A percentile compares a stretch with the other conserved stretches of the same genome.
Evolutionary conservation across 2,797 vertebrate genomes (phyloP).

Genomic region (Gallirallus australis): DNA sequence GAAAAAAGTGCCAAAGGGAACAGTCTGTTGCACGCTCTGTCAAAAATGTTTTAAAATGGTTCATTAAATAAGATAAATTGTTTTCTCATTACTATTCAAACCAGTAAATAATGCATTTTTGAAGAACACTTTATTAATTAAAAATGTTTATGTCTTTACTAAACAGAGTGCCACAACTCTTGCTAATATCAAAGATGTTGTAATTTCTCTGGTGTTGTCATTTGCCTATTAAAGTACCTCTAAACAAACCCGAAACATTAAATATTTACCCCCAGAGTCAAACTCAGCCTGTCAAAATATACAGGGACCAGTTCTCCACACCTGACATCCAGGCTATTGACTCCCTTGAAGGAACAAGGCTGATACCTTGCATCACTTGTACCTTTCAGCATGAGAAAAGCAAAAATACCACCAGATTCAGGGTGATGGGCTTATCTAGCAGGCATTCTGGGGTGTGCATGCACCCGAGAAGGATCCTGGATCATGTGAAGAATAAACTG

Average conservation of each 20-base stretch:
- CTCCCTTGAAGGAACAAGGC: not conserved
- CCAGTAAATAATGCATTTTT: slow-evolving; percentile 75
- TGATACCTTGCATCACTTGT: not conserved
- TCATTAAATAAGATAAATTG: slow-evolving; percentile 74
- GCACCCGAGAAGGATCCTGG: not conserved
- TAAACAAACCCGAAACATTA: slow-evolving; percentile 37
- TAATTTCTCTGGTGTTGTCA: not conserved
- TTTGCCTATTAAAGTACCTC: slow-evolving; percentile 42
- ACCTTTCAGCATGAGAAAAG: not conserved
- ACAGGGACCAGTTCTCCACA: not conserved
- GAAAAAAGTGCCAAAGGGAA: slow-evolving; percentile 45
- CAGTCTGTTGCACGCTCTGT: slow-evolving; percentile 35
- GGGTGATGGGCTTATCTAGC: not conserved
- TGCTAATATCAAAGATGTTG: slow-evolving; percentile 36
- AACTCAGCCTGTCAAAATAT: not conserved
- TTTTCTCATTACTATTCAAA: slow-evolving; percentile 69
- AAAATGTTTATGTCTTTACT: slow-evolving; percentile 69
- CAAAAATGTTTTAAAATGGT: slow-evolving; percentile 60
- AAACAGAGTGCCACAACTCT: slow-evolving; percentile 20
- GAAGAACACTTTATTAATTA: slow-evolving; percentile 77
- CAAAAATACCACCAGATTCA: not conserved
- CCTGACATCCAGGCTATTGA: not conserved
- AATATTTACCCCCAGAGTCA: slow-evolving; percentile 28
- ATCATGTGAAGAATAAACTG: not conserved
- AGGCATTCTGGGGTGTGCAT: not conserved